Conservation (phyloP, 2,797 vertebrate genomes). For the Enteromius unitaeniatus region DNA sequence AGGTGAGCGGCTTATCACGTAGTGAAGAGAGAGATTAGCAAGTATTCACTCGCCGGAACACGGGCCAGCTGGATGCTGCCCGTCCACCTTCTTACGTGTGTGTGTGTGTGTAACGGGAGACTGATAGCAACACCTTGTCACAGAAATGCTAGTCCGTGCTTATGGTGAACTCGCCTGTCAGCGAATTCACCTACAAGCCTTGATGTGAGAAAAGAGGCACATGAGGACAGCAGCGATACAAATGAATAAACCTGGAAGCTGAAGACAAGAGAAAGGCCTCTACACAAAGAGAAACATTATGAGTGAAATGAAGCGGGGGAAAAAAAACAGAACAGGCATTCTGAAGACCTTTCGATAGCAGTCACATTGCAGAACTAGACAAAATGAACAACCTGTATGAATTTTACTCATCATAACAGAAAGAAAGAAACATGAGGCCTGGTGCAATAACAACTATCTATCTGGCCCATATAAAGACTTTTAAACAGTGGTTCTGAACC, state of each 20-base stretch:
- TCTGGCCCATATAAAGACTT: neutral
- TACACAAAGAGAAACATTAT: slow-evolving; percentile 29
- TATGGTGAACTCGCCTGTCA: slow-evolving; percentile 29
- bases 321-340: neutral
- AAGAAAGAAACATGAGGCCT: neutral
- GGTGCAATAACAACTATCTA: neutral
- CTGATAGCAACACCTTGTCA: slow-evolving; percentile 42
- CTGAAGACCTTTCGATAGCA: neutral
- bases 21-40: slow-evolving; percentile 62
- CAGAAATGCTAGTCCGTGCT: slow-evolving; percentile 23
- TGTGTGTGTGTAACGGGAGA: slow-evolving; percentile 29
- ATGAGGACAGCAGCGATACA: neutral
- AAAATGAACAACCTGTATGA: neutral
- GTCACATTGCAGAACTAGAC: neutral
- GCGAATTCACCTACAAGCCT: slow-evolving; percentile 15
- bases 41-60: slow-evolving; percentile 53
- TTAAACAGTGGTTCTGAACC: neutral
- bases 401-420: neutral
- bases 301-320: neutral
- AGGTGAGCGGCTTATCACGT: slow-evolving; percentile 62
- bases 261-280: neutral
- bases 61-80: slow-evolving; percentile 56
- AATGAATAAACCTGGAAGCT: slow-evolving; percentile 13
- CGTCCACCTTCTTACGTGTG: slow-evolving; percentile 44
- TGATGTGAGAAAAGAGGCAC: slow-evolving; percentile 26